phyloP scores from a whole-genome alignment of 2,797 vertebrate species.

The Brachyalestes nurse region DNA sequence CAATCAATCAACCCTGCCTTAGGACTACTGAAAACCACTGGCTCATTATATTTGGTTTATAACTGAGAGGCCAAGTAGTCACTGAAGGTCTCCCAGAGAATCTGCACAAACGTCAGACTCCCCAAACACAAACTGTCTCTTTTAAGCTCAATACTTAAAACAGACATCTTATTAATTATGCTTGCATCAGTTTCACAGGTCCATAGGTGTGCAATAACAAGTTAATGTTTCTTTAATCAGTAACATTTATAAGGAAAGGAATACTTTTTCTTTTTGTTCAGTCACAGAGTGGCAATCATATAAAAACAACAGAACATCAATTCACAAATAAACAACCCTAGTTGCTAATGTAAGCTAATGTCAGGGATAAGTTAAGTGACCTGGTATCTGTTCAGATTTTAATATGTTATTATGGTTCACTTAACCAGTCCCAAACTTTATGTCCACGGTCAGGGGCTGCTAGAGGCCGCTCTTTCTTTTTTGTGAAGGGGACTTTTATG shows the following conservation, averaged over 20 bases:
- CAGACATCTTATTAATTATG: slow-evolving; percentile 7
- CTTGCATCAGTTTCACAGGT: not conserved
- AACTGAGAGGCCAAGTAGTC: slow-evolving; percentile 3
- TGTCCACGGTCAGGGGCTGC: too few species aligned
- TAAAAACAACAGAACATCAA: too few species aligned
- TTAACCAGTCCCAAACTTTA: too few species aligned
- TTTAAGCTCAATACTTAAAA: slow-evolving; percentile 31
- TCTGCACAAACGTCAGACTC: slow-evolving; percentile 10
- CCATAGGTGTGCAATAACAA: not conserved
- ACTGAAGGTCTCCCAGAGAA: slow-evolving; percentile 15
- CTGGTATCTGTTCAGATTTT: too few species aligned
- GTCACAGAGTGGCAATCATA: too few species aligned
- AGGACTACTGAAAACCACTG: slow-evolving; percentile 27
- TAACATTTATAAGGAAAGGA: not conserved
- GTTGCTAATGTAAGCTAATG: not conserved
- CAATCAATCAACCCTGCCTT: slow-evolving; percentile 26
- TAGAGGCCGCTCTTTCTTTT: too few species aligned
- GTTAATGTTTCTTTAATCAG: not conserved
- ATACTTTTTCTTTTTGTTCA: not conserved
- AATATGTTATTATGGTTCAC: too few species aligned
- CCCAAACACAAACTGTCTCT: slow-evolving; percentile 6
- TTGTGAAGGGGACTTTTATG: too few species aligned
- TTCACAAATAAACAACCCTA: not conserved
- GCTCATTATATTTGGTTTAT: slow-evolving; percentile 16
- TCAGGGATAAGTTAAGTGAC: not conserved